Conservation (phyloP, 2,888 invertebrate genomes). For the Masnerella sp. region DNA sequence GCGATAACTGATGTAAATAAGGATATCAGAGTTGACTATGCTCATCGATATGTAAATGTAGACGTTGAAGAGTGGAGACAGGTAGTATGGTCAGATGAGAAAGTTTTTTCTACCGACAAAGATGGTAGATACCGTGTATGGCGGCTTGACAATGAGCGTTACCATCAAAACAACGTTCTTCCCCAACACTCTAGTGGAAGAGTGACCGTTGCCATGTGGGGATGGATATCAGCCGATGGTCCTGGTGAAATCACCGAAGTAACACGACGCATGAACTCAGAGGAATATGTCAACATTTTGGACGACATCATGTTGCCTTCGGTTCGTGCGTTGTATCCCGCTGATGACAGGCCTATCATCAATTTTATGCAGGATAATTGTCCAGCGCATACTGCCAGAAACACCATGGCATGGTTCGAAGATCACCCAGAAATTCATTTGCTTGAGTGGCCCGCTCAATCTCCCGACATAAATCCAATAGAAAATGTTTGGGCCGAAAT, state of each 20-base stretch:
- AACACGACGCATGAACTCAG: constrained; percentile 11
- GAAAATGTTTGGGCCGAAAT: constrained; percentile 63
- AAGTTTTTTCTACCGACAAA: constrained; percentile 34
- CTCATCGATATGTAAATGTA: not conserved
- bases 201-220: constrained; percentile 46
- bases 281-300: constrained; percentile 11
- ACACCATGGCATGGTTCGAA: constrained; percentile 51
- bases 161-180: constrained; percentile 9
- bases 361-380: constrained; percentile 56
- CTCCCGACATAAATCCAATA: constrained; percentile 61
- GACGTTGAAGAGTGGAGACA: constrained; percentile 13
- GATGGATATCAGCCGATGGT: constrained; percentile 26
- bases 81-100: constrained; percentile 29
- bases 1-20: constrained; percentile 13
- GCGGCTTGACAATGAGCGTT: constrained; percentile 7
- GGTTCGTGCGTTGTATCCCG: constrained; percentile 2
- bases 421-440: not conserved
- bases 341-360: constrained; percentile 12
- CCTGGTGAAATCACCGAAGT: constrained; percentile 8
- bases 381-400: constrained; percentile 50
- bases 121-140: constrained; percentile 32
- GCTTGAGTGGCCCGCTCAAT: constrained; percentile 57
- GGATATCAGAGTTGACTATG: constrained; percentile 9
- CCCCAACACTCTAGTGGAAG: constrained; percentile 32
- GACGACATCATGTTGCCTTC: constrained; percentile 5